A percentile compares a stretch with the other conserved stretches of the same genome.
phyloP scores from a whole-genome alignment of 1,140 invertebrate genomes.

The Trachymyrmex cornetzi region DNA sequence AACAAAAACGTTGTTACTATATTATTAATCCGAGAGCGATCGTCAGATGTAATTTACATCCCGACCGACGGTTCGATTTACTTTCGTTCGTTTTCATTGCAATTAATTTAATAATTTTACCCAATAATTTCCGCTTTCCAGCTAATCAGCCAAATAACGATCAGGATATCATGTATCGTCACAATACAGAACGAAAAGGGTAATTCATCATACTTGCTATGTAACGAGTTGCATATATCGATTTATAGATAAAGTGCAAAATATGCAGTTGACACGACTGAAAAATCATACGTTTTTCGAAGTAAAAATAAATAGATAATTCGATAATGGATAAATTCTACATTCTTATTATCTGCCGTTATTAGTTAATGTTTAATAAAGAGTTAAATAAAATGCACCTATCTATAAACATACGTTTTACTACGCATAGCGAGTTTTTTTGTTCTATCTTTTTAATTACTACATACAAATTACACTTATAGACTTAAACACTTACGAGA shows the following conservation, averaged over 20 bases:
- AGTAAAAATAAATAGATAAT: background rate
- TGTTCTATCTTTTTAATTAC: slow-evolving; percentile 6
- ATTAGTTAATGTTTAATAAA: background rate
- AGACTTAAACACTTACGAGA: slow-evolving; percentile 13
- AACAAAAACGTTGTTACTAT: slow-evolving; percentile 18
- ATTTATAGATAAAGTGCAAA: slow-evolving; percentile 1
- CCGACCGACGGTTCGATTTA: background rate
- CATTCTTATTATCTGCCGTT: background rate
- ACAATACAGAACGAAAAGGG: background rate
- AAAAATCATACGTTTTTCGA: background rate
- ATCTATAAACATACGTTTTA: background rate
- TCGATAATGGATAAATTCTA: background rate
- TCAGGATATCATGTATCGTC: background rate
- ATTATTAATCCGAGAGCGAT: slow-evolving; percentile 7
- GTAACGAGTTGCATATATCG: background rate
- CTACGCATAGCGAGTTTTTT: background rate
- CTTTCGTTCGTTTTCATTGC: slow-evolving; percentile 7
- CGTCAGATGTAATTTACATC: slow-evolving; percentile 13
- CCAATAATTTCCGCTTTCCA: slow-evolving; percentile 12
- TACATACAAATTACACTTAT: background rate
- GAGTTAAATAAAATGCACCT: background rate
- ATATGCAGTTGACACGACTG: too few relatives aligned
- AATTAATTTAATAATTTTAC: slow-evolving; percentile 50
- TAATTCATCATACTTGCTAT: background rate
- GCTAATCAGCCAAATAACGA: slow-evolving; percentile 28